These are phyloP conservation scores for Brachionus angularis DNA, from an alignment of 1,140 invertebrate species.

Conservation along the genomic window DNA sequence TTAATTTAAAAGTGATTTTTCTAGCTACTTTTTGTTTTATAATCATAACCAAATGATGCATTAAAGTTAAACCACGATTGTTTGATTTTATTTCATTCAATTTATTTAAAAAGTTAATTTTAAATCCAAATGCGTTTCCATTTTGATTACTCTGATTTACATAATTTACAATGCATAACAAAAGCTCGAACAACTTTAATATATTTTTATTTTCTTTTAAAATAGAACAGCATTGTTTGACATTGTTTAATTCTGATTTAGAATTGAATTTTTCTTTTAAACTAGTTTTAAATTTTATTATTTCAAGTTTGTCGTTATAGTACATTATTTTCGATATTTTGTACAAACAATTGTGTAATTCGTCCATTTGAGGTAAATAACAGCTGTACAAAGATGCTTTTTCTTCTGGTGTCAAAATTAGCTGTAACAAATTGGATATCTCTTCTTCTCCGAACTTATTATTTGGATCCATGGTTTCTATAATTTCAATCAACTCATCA, in stretches of 20 bases:
- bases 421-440: slow-evolving; percentile 18
- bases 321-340: slow-evolving; percentile 38
- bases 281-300: slow-evolving; percentile 22
- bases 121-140: slow-evolving; percentile 39
- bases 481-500: slow-evolving; percentile 17
- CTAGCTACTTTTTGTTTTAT: slow-evolving; percentile 5
- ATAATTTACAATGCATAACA: slow-evolving; percentile 33
- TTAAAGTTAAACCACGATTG: slow-evolving; percentile 12
- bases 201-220: slow-evolving; percentile 16
- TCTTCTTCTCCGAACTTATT: not conserved
- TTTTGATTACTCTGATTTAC: slow-evolving; percentile 42
- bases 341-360: slow-evolving; percentile 26
- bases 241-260: not conserved
- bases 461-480: slow-evolving; percentile 17
- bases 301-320: slow-evolving; percentile 22
- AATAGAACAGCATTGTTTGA: slow-evolving; percentile 3
- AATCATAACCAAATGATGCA: slow-evolving; percentile 24
- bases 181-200: slow-evolving; percentile 22
- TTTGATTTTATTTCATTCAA: slow-evolving; percentile 28
- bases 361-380: slow-evolving; percentile 29
- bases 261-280: not conserved
- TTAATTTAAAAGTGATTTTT: not conserved
- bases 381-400: slow-evolving; percentile 19
- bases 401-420: slow-evolving; percentile 6
- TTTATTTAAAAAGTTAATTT: slow-evolving; percentile 28